Conservation (phyloP, 53 echinoderm and acorn worm species). For the Patiria pectinifera region DNA sequence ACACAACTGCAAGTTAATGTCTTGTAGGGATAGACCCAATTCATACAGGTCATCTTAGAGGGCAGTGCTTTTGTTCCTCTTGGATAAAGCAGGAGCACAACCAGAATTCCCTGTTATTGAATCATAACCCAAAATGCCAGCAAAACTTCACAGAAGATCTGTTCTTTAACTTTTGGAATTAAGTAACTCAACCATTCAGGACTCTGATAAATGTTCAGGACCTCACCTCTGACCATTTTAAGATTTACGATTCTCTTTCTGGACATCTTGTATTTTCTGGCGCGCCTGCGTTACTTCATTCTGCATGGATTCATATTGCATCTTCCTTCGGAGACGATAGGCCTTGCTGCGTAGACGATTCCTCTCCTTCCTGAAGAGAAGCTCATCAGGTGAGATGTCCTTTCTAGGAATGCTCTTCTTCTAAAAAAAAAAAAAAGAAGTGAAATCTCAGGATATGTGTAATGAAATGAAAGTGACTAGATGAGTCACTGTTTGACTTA, state of each 20-base stretch:
- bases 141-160: too few relatives aligned
- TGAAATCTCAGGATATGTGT: neutral
- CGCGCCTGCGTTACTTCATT: conserved; percentile 56
- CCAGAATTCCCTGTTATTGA: too few relatives aligned
- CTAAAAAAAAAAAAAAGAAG: neutral
- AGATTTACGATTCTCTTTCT: neutral
- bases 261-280: conserved; percentile 33
- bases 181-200: too few relatives aligned
- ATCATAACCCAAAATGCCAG: too few relatives aligned
- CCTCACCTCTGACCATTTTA: neutral
- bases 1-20: too few relatives aligned
- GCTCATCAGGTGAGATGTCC: conserved; percentile 49
- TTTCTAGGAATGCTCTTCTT: conserved; percentile 27
- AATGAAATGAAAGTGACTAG: neutral
- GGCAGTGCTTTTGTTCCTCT: too few relatives aligned
- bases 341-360: conserved; percentile 76
- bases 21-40: too few relatives aligned
- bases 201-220: neutral
- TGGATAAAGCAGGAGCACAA: too few relatives aligned
- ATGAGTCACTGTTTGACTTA: too few relatives aligned
- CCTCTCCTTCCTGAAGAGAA: conserved; percentile 61
- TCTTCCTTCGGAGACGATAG: conserved; percentile 66
- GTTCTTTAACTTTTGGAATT: too few relatives aligned
- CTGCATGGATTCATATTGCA: conserved; percentile 64
- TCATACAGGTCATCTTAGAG: too few relatives aligned